Conservation (phyloP, 1,140 invertebrate genomes). For the Cepaea nemoralis region DNA sequence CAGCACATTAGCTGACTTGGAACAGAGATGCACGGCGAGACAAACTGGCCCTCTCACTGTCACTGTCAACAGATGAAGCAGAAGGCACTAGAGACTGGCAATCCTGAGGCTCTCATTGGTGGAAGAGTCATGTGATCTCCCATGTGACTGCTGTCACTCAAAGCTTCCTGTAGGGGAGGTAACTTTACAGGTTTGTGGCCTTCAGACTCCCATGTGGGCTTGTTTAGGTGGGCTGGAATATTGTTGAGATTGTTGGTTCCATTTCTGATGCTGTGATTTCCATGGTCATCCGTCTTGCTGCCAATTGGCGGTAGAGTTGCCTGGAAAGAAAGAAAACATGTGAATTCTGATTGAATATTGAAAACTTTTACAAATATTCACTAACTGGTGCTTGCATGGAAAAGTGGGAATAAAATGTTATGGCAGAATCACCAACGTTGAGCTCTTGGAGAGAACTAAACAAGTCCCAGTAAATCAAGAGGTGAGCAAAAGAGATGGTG, state of each 20-base stretch:
- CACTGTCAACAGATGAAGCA: not conserved
- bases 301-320: not conserved
- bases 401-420: no score
- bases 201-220: no score
- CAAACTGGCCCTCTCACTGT: not conserved
- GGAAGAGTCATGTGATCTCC: constrained; percentile 12
- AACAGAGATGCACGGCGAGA: not conserved
- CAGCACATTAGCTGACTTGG: not conserved
- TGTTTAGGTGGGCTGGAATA: not conserved
- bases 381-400: no score
- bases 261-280: not conserved
- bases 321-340: not conserved
- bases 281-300: not conserved
- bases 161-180: not conserved
- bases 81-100: not conserved
- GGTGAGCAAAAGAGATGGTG: no score
- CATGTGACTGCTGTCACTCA: not conserved
- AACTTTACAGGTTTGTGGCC: not conserved
- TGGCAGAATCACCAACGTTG: no score
- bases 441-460: no score
- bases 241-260: not conserved
- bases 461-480: no score
- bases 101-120: constrained; percentile 12
- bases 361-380: no score
- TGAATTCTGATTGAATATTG: no score